Evolutionary conservation across 2,797 vertebrate genomes (phyloP), one percentile per base, ranked within the genome.

Genomic region (Sus cebifrons): DNA sequence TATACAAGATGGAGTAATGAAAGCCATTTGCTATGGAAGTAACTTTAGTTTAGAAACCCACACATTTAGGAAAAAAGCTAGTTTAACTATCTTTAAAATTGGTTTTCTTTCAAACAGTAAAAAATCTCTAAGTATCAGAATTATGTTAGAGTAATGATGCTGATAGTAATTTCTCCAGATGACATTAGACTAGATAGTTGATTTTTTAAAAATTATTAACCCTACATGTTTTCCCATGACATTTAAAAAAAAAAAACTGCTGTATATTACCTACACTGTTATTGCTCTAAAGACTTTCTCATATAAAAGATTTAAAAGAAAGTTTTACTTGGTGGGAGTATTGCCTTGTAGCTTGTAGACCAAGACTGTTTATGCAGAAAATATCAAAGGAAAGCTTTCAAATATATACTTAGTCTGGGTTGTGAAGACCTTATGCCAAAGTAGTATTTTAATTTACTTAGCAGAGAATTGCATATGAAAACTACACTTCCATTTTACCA

Each of bases 311-410:
- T 85, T 70, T 75, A 71, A 65, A 79, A 64, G 1, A 29, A 86
- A 71, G 73, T 82, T 81, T 82, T 85, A 44, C 73, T 62, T 62
- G 32, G 15, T 52, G 15, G 27, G 21, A 82, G 6, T 29, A 85
- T 77, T 83, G 49, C 60, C n/a, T 90, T 71, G 18, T 81, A 54
- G 86, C 36, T 77, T 86, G 5, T 36, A 29, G 67, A 49, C 44
- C 5, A 4, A 77, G 27, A 21, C 20, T 84, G 13, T 81, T 95
- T 87, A 74, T 32, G 40, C 86, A 70, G 64, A 65, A 92, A 92
- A 64, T 65, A 96, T 70, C 62, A 40, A n/a, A 87, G 52, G 54
- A 64, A 88, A 89, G 40, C 56, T 79, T 89, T 94, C 81, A 94
- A 86, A 49, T 62, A 81, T 58, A 40, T 86, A 25, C 14, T 64